Percentiles rank a stretch among this genome's conserved stretches.
Evolutionary conservation across 2,113 vertebrate genomes (phyloP).

Genomic region (Mustela lutreola): DNA sequence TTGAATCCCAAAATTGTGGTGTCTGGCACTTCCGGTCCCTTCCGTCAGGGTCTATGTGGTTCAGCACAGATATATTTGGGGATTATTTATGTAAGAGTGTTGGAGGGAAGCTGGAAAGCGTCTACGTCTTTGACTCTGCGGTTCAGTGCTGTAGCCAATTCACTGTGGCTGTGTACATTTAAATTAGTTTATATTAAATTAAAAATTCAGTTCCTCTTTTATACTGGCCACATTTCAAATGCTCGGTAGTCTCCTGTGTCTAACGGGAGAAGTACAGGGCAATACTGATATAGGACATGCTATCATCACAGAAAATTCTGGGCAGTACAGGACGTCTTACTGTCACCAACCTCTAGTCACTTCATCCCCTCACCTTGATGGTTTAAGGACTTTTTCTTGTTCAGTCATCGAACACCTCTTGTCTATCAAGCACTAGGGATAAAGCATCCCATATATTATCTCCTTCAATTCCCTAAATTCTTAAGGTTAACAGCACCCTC

Average conservation of each 20-base stretch:
- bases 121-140: not conserved
- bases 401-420: not conserved
- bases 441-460: not conserved
- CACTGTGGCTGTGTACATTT: not conserved
- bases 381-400: not conserved
- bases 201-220: not conserved
- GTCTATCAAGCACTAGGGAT: not conserved
- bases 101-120: not conserved
- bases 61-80: not conserved
- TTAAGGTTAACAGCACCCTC: not conserved
- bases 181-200: conserved; percentile 11
- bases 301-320: not conserved
- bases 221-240: not conserved
- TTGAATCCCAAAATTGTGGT: not conserved
- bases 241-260: not conserved
- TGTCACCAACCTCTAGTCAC: not conserved
- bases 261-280: not conserved
- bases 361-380: not conserved
- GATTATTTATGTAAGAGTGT: not conserved
- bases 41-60: not conserved
- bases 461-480: not conserved
- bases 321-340: not conserved
- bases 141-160: not conserved
- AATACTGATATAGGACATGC: not conserved
- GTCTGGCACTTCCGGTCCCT: not conserved